Evolutionary conservation across 2,888 invertebrate genomes (phyloP).

Genomic region (Metalampra italica): DNA sequence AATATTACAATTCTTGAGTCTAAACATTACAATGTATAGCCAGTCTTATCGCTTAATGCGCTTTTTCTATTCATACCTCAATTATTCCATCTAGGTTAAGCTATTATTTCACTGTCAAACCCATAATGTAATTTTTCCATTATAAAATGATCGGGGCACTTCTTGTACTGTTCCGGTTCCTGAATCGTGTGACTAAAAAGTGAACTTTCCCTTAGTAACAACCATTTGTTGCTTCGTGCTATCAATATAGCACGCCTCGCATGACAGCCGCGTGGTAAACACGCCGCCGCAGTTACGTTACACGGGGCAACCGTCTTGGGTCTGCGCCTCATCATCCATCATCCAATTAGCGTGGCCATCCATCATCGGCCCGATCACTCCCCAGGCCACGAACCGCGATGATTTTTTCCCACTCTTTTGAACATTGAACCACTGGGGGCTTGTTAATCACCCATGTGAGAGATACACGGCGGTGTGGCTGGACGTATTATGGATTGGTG

Average conservation of each 20-base stretch:
- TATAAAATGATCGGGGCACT: too few relatives aligned
- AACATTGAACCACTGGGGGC: conserved; percentile 47
- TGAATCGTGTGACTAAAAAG: too few relatives aligned
- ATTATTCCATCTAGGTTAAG: too few relatives aligned
- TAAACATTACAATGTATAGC: too few relatives aligned
- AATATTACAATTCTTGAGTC: too few relatives aligned
- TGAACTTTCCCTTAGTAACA: too few relatives aligned
- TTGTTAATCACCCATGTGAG: conserved; percentile 67
- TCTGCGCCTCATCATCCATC: conserved; percentile 80
- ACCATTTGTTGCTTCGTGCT: not conserved
- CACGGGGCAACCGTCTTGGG: not conserved
- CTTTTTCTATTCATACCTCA: too few relatives aligned
- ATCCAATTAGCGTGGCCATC: conserved; percentile 87
- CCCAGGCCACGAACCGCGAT: conserved; percentile 57
- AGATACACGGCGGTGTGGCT: conserved; percentile 21
- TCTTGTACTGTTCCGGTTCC: too few relatives aligned
- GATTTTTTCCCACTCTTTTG: conserved; percentile 64
- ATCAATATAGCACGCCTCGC: not conserved
- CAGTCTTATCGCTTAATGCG: too few relatives aligned
- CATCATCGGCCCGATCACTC: conserved; percentile 82
- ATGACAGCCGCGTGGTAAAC: not conserved
- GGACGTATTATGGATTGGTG: not conserved
- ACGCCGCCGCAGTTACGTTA: not conserved
- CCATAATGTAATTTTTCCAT: too few relatives aligned
- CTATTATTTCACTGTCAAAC: too few relatives aligned